Conservation (phyloP, 2,113 vertebrate species). For the Amphiprion ocellaris region DNA sequence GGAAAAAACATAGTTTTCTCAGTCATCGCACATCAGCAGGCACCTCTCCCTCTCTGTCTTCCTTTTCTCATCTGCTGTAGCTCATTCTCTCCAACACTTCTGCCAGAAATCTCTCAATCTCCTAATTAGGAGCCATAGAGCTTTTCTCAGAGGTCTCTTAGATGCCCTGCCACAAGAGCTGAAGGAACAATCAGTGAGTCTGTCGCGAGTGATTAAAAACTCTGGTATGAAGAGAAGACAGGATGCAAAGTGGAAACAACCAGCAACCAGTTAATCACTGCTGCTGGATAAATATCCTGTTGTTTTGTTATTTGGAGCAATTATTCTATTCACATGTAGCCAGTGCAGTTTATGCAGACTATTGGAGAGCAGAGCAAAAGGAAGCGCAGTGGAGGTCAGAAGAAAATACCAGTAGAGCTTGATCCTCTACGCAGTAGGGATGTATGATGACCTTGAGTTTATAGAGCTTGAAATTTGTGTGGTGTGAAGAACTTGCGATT, state of each 20-base stretch:
- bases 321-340: slow-evolving; percentile 17
- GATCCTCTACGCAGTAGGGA: not conserved
- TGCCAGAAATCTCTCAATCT: slow-evolving; percentile 47
- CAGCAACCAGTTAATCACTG: slow-evolving; percentile 12
- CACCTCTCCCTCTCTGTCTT: not conserved
- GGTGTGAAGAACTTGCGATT: not conserved
- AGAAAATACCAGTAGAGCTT: not conserved
- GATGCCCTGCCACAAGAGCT: slow-evolving; percentile 13
- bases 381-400: not conserved
- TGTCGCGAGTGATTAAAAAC: slow-evolving; percentile 51
- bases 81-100: slow-evolving; percentile 14
- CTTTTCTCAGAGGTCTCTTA: slow-evolving; percentile 46
- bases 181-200: slow-evolving; percentile 47
- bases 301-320: slow-evolving; percentile 5
- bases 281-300: slow-evolving; percentile 14
- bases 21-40: slow-evolving; percentile 16
- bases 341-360: not conserved
- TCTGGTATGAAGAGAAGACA: slow-evolving; percentile 6
- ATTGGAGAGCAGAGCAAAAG: slow-evolving; percentile 3
- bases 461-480: not conserved
- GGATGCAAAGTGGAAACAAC: slow-evolving; percentile 1
- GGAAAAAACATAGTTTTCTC: not conserved
- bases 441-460: not conserved
- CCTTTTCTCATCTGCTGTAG: slow-evolving; percentile 30
- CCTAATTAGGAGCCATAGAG: slow-evolving; percentile 46